Evolutionary conservation across 2,888 invertebrate genomes (phyloP), one percentile per base, ranked within the genome.

Genomic region (Magallana nippona): DNA sequence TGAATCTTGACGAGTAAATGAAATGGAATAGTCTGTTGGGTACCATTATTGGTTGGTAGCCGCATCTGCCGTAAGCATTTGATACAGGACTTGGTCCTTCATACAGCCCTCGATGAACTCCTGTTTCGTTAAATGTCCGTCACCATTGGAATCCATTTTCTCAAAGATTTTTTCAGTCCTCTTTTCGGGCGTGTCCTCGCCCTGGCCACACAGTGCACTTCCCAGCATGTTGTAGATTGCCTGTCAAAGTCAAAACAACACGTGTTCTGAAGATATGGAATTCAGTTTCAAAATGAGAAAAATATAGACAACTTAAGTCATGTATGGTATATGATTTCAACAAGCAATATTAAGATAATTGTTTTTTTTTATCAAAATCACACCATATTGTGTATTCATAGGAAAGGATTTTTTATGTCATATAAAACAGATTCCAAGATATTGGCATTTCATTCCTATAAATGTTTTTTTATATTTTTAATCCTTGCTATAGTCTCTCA

Each of bases 171-270:
- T 99, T 95, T 98, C 98, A 91, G 99, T 99, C 90, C 99, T 96
- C 94, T 99, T 98, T 94, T 99, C 98, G 55, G 99, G 99, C 77
- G 92, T 89, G 82, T 93, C 91, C 77, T 91, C 88, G 82, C 93
- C 91, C 81, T 91, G 89, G 15, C 89, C 91, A 77, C 89, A 89
- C 82, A 91, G 88, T 82, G 90, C 89, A 89, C 98, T 98, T 84
- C 99, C 99, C 92, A 99, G 96, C 99, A 99, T 99, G 95, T 99
- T 99, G 95, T 99, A 99, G 95, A 99, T 99, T 89, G 99, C 99
- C 99, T 99, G 96, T 78, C 79, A 85, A 80, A 62, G 44, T 44
- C 44, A 44, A 44, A 32, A 5, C 44, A 44, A 44, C 44, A 44
- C 8, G 5, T 77, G 27, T 22, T 15, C 32, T n/a, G 44, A 19